Percentiles rank a stretch among this genome's conserved stretches.
Conservation (phyloP, 1,140 invertebrate genomes). For the Elymnias hypermnestra region DNA sequence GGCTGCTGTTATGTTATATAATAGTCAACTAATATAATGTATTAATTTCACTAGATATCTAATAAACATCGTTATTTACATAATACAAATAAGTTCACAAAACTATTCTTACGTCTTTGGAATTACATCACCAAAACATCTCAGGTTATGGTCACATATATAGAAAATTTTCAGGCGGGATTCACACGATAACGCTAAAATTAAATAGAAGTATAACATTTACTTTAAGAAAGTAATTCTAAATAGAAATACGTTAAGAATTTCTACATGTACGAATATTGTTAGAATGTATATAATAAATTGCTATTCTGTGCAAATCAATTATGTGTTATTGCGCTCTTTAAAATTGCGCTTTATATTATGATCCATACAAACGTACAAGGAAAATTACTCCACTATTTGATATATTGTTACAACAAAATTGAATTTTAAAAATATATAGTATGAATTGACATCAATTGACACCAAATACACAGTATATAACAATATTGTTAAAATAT, state of each 20-base stretch:
- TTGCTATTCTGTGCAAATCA: not conserved
- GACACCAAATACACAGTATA: too few relatives aligned
- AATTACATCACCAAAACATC: conserved; percentile 73
- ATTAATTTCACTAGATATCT: conserved; percentile 29
- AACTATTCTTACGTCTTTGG: conserved; percentile 73
- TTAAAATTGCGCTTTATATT: too few relatives aligned
- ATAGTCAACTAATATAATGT: conserved; percentile 36
- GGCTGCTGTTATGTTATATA: conserved; percentile 31
- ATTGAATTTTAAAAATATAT: too few relatives aligned
- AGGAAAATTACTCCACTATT: too few relatives aligned
- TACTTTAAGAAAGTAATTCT: not conserved
- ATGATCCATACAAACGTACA: too few relatives aligned
- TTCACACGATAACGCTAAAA: conserved; percentile 41
- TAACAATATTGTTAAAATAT: too few relatives aligned
- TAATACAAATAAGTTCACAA: conserved; percentile 53
- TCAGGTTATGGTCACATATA: conserved; percentile 68
- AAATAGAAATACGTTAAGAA: conserved; percentile 4
- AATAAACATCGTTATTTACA: conserved; percentile 47
- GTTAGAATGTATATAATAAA: not conserved
- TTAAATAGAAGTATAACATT: conserved; percentile 24
- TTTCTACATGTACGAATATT: not conserved
- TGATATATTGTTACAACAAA: too few relatives aligned
- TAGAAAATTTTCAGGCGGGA: conserved; percentile 67
- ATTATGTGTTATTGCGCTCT: conserved; percentile 11
- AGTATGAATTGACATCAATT: too few relatives aligned